Conservation (phyloP, 2,888 invertebrate genomes). For the Charanyca ferruginea region DNA sequence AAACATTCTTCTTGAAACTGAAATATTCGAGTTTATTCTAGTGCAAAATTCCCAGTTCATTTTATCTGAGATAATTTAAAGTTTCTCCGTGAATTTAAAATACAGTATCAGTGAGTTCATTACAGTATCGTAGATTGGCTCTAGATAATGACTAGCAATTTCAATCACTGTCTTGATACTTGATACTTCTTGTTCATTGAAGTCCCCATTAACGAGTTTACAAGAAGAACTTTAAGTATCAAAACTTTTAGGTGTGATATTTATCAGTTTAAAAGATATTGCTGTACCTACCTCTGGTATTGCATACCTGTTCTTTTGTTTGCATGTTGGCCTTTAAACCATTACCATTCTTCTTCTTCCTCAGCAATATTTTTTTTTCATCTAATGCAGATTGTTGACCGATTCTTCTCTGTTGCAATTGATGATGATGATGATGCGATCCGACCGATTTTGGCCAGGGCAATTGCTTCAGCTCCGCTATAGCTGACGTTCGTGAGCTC, state of each 20-base stretch:
- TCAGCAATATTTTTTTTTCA: background rate
- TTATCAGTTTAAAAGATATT: background rate
- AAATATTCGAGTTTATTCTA: slow-evolving; percentile 18
- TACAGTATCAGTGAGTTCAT: slow-evolving; percentile 47
- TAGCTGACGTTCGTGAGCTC: no score
- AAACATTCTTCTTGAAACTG: slow-evolving; percentile 8
- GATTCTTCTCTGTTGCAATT: background rate
- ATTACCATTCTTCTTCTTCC: background rate
- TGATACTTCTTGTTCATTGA: slow-evolving; percentile 24
- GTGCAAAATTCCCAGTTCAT: slow-evolving; percentile 17
- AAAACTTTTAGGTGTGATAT: slow-evolving; percentile 1
- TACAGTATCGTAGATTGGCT: slow-evolving; percentile 43
- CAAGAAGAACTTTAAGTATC: slow-evolving; percentile 8
- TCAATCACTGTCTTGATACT: slow-evolving; percentile 37
- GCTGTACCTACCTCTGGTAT: background rate
- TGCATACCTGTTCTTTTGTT: background rate
- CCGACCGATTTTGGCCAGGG: no score
- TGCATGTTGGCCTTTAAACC: background rate
- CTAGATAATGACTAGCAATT: slow-evolving; percentile 38
- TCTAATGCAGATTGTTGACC: background rate
- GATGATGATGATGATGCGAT: no score
- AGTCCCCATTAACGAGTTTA: slow-evolving; percentile 20
- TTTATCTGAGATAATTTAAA: slow-evolving; percentile 46
- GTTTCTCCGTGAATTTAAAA: slow-evolving; percentile 54
- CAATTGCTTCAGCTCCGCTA: no score